A percentile compares a stretch with the other conserved stretches of the same genome.
Conservation (phyloP, 1,140 invertebrate genomes). For the Melipona quadrifasciata region DNA sequence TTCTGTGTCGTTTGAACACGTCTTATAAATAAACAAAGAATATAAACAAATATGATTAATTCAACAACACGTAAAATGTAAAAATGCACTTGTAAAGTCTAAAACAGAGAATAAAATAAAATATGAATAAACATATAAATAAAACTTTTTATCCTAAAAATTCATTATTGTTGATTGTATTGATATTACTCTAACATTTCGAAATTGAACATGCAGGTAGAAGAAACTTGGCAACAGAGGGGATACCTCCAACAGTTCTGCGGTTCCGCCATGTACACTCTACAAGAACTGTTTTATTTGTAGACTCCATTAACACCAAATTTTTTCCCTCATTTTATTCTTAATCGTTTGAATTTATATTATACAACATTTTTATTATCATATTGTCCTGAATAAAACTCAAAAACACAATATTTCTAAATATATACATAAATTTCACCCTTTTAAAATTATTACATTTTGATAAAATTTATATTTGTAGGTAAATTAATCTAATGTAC, state of each 20-base stretch:
- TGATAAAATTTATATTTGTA: neutral
- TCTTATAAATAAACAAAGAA: neutral
- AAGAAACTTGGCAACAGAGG: conserved; percentile 43
- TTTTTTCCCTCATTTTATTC: neutral
- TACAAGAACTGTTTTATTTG: conserved; percentile 5
- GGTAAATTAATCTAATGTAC: neutral
- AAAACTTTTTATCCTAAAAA: neutral
- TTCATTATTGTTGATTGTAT: neutral
- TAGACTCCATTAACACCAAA: neutral
- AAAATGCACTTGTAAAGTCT: neutral
- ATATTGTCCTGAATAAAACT: neutral
- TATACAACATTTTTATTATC: neutral
- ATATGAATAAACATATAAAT: neutral
- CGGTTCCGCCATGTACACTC: neutral
- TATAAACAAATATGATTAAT: neutral
- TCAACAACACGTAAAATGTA: neutral
- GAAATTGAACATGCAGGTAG: conserved; percentile 27
- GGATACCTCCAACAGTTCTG: conserved; percentile 22
- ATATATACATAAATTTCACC: neutral
- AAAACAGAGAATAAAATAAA: neutral
- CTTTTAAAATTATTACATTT: neutral
- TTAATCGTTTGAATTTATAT: neutral
- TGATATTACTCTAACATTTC: neutral
- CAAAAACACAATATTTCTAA: neutral
- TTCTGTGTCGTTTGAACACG: neutral